A percentile compares a stretch with the other conserved stretches of the same genome.
These are phyloP conservation scores for Steatocranus sp. DNA, from an alignment of 2,797 vertebrate genomes.

Conservation along the genomic window DNA sequence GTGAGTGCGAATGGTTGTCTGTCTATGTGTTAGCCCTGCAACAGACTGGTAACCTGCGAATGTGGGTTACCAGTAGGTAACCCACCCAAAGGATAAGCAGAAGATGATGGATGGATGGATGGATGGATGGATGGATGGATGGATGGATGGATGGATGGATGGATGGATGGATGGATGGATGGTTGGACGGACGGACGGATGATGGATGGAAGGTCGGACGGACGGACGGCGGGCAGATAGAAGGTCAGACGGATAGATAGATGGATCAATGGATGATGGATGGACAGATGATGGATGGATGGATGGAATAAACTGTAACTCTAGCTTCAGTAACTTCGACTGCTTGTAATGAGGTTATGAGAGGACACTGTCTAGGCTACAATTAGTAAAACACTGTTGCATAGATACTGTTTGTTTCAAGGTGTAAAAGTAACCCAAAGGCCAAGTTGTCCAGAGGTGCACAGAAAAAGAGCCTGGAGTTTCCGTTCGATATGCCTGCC, in stretches of 20 bases:
- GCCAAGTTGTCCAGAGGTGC: not conserved
- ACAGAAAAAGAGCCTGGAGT: not conserved
- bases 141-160: too few species aligned
- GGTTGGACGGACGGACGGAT: too few species aligned
- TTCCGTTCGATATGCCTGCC: not conserved
- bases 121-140: too few species aligned
- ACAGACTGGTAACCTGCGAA: too few species aligned
- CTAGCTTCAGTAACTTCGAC: not conserved
- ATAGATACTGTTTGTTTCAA: not conserved
- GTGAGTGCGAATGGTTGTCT: not conserved
- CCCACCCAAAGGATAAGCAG: too few species aligned
- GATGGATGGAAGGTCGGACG: fast-evolving
- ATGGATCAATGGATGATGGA: too few species aligned
- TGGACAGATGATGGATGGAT: too few species aligned
- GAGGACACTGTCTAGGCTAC: not conserved
- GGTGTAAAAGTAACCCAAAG: not conserved
- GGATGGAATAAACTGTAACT: not conserved
- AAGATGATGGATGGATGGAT: too few species aligned
- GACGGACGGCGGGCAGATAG: fast-evolving
- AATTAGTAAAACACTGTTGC: not conserved
- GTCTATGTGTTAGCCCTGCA: too few species aligned
- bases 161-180: too few species aligned
- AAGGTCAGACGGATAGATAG: fast-evolving
- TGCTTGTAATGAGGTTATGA: not conserved
- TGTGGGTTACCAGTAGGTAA: too few species aligned